Evolutionary conservation across 2,113 vertebrate genomes (phyloP).

Genomic region (Callionymus lyra): DNA sequence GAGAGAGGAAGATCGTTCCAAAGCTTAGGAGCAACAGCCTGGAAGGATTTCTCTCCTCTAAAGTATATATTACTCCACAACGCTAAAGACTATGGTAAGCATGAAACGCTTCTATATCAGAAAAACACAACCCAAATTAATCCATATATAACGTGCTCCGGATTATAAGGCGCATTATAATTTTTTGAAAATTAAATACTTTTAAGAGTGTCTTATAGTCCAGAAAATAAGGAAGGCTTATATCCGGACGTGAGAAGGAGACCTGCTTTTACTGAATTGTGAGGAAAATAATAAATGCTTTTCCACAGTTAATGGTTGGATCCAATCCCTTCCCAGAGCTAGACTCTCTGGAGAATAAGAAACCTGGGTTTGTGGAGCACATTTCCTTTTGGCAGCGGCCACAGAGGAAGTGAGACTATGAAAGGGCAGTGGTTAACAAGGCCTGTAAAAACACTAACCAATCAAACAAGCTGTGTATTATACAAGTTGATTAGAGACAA

Average conservation of each 20-base stretch:
- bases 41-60: no score
- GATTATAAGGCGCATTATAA: no score
- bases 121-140: no score
- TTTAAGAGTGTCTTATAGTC: no score
- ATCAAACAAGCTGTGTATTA: slow-evolving; percentile 41
- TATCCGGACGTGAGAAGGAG: slow-evolving; percentile 3
- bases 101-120: no score
- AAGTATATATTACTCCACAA: no score
- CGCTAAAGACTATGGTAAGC: no score
- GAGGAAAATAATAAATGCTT: slow-evolving; percentile 14
- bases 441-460: slow-evolving; percentile 32
- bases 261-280: slow-evolving; percentile 8
- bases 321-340: slow-evolving; percentile 21
- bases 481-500: slow-evolving; percentile 50
- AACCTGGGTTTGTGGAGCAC: slow-evolving; percentile 33
- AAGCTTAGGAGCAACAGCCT: no score
- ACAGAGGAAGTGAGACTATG: slow-evolving; percentile 38
- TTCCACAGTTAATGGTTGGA: slow-evolving; percentile 16
- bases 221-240: slow-evolving; percentile 4
- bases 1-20: no score
- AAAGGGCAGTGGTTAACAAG: slow-evolving; percentile 48
- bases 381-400: slow-evolving; percentile 44
- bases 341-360: slow-evolving; percentile 39
- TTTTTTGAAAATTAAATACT: no score
- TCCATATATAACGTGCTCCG: no score